A percentile compares a stretch with the other conserved stretches of the same genome.
Evolutionary conservation across 2,888 invertebrate genomes (phyloP).

Genomic region (Cordilura impudica): DNA sequence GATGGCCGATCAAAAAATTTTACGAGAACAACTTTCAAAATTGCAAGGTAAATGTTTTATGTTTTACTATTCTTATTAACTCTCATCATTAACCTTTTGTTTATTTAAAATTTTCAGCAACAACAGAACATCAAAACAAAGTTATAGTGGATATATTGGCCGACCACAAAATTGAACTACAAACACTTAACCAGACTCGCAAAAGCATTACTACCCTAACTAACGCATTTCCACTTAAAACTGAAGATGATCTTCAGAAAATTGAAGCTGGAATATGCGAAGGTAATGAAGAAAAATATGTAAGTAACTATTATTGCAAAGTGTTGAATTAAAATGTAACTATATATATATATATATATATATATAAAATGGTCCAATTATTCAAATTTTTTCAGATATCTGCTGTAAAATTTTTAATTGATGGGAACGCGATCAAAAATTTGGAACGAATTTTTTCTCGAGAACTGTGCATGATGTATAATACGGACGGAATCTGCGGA

Average conservation of each 20-base stretch:
- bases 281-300: not conserved
- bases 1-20: constrained; percentile 19
- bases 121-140: constrained; percentile 25
- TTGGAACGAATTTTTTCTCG: not conserved
- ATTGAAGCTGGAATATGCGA: not conserved
- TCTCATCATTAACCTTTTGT: not conserved
- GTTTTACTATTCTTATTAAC: not conserved
- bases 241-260: not conserved
- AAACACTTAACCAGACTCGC: not conserved
- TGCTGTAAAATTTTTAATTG: not conserved
- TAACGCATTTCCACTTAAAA: not conserved
- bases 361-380: no score
- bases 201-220: not conserved
- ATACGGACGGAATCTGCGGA: constrained; percentile 4
- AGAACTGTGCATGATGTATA: not conserved
- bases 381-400: no score
- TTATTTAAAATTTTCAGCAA: constrained; percentile 24
- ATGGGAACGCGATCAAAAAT: not conserved
- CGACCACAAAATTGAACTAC: not conserved
- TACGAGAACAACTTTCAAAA: constrained; percentile 30
- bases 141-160: not conserved
- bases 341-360: not conserved
- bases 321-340: no score
- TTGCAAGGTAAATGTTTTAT: constrained; percentile 29
- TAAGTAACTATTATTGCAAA: not conserved